These are phyloP conservation scores for Girardinus metallicus DNA, from an alignment of 2,797 vertebrate species.

Conservation along the genomic window DNA sequence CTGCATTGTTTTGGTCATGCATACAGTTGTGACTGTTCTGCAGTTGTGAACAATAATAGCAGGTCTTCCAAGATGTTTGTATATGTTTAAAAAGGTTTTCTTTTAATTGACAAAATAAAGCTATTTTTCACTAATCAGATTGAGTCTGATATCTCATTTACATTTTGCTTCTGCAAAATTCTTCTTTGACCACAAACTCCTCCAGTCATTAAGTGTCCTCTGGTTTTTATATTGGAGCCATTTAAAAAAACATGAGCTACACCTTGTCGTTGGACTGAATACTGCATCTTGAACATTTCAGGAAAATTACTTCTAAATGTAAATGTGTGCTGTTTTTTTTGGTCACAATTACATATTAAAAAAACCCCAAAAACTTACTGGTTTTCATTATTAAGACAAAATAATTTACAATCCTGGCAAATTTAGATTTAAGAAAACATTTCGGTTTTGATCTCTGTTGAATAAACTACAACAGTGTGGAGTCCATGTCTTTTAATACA, in stretches of 20 bases:
- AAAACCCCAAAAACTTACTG: too few relatives aligned
- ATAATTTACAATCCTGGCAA: too few relatives aligned
- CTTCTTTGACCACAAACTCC: background rate
- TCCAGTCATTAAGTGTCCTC: background rate
- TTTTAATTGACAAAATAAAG: conserved; percentile 7
- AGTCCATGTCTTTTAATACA: background rate
- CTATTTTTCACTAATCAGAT: conserved; percentile 9
- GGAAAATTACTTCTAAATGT: background rate
- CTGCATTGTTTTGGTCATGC: background rate
- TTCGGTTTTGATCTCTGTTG: background rate
- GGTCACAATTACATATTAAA: background rate
- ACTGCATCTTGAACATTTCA: background rate
- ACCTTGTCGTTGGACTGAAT: background rate
- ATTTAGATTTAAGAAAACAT: background rate
- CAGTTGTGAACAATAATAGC: background rate
- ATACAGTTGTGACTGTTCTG: too few relatives aligned
- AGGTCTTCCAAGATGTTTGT: background rate
- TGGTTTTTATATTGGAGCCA: background rate
- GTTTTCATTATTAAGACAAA: too few relatives aligned
- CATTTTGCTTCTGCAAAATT: background rate
- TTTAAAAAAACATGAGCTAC: background rate
- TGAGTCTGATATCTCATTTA: background rate
- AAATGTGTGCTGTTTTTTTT: background rate
- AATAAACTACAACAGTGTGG: background rate
- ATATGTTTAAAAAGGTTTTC: background rate